A percentile compares a stretch with the other conserved stretches of the same genome.
Conservation (phyloP, 1,140 invertebrate species). For the Aphis craccivora region DNA sequence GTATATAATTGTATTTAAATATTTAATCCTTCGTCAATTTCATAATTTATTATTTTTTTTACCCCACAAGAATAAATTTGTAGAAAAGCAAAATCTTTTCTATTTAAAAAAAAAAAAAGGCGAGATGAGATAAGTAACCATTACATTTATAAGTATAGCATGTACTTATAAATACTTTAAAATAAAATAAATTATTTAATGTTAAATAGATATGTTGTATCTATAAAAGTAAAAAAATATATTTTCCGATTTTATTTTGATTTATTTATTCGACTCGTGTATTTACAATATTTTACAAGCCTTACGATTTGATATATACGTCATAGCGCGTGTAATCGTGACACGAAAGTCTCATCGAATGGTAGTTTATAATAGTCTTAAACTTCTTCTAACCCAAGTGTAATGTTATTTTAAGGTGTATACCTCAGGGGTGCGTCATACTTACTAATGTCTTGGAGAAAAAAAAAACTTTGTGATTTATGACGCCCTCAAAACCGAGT, state of each 20-base stretch:
- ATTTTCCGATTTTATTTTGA: neutral
- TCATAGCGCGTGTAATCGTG: neutral
- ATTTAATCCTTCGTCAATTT: neutral
- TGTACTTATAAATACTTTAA: neutral
- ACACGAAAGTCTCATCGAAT: conserved; percentile 54
- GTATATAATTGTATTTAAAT: neutral
- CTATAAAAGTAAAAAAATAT: neutral
- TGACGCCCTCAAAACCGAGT: conserved; percentile 50
- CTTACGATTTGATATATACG: neutral
- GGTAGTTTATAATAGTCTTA: conserved; percentile 52
- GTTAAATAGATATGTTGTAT: neutral
- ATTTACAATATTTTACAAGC: conserved; percentile 5
- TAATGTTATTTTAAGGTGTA: conserved; percentile 52
- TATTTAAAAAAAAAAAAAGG: neutral
- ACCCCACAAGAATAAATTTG: no score
- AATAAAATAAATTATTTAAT: neutral
- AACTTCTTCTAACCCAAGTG: conserved; percentile 30
- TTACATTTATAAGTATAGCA: neutral
- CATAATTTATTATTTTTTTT: neutral
- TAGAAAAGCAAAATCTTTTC: neutral
- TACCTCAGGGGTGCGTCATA: conserved; percentile 17
- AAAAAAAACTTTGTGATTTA: conserved; percentile 56
- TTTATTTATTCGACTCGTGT: conserved; percentile 9
- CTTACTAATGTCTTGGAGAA: conserved; percentile 38
- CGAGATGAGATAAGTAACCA: neutral